phyloP scores from a whole-genome alignment of 2,888 invertebrate species.

The Cosmorhoe ocellata region DNA sequence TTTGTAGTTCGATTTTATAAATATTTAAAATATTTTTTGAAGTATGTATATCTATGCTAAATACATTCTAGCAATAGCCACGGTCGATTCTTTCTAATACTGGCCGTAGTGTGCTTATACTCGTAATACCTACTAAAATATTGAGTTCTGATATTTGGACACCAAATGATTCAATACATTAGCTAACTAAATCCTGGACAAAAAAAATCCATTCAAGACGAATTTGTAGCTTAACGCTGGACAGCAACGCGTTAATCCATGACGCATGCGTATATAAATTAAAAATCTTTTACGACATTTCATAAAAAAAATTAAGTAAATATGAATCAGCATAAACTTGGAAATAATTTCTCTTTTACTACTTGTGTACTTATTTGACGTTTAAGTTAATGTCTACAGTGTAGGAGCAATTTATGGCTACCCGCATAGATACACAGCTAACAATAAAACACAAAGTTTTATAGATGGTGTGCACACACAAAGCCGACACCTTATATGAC shows the following conservation, averaged over 20 bases:
- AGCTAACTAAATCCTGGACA: too few species aligned
- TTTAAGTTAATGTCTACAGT: conserved; percentile 27
- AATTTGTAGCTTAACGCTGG: too few species aligned
- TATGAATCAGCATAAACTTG: conserved; percentile 31
- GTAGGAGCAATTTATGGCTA: conserved; percentile 26
- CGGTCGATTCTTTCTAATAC: too few species aligned
- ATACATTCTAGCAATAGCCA: too few species aligned
- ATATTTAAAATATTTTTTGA: too few species aligned
- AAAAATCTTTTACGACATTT: conserved; percentile 44
- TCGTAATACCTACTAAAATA: conserved; percentile 20
- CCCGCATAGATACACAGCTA: conserved; percentile 26
- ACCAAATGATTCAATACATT: too few species aligned
- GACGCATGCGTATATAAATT: conserved; percentile 41
- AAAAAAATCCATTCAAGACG: too few species aligned
- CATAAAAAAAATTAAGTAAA: conserved; percentile 27
- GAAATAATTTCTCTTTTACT: conserved; percentile 27
- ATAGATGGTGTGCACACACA: conserved; percentile 55
- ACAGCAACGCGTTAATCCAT: conserved; percentile 47
- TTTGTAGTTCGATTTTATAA: too few species aligned
- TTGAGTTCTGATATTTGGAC: not conserved
- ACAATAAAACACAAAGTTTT: conserved; percentile 56
- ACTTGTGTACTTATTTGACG: conserved; percentile 23
- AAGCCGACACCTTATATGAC: conserved; percentile 60
- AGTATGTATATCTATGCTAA: too few species aligned
- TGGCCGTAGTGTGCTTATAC: too few species aligned